Evolutionary conservation across 2,797 vertebrate genomes (phyloP).

Genomic region (Falco columbarius): DNA sequence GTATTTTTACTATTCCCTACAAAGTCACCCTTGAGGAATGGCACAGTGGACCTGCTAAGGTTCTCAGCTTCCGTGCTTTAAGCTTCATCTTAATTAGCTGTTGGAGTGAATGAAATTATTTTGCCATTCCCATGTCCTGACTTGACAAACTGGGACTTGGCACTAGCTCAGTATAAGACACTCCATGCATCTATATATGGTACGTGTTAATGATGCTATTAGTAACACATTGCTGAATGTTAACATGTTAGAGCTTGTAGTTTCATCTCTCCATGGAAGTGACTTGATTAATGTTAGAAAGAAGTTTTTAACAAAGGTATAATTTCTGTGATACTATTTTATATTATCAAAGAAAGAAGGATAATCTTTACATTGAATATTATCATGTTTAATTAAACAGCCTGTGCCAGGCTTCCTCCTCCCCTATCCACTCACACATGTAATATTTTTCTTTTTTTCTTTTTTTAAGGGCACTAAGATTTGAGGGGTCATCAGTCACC

Average conservation of each 20-base stretch:
- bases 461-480: neutral
- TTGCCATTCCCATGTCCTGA: conserved; percentile 60
- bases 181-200: conserved; percentile 44
- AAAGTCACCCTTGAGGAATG: conserved; percentile 66
- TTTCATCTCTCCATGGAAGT: conserved; percentile 55
- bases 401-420: conserved; percentile 31
- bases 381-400: conserved; percentile 72
- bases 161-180: conserved; percentile 33
- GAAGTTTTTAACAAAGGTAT: conserved; percentile 57
- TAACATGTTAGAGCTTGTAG: conserved; percentile 52
- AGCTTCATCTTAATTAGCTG: conserved; percentile 73
- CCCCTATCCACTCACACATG: neutral
- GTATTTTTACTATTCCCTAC: conserved; percentile 56
- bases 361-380: conserved; percentile 64
- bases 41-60: conserved; percentile 35
- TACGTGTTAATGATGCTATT: conserved; percentile 70
- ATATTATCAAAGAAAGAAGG: conserved; percentile 58
- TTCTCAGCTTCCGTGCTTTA: conserved; percentile 61
- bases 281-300: conserved; percentile 50
- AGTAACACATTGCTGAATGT: conserved; percentile 64
- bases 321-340: conserved; percentile 63
- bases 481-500: neutral
- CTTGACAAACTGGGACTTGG: conserved; percentile 70
- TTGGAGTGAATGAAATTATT: conserved; percentile 65
- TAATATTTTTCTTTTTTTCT: neutral